These are phyloP conservation scores for Drosophila nebulosa DNA, from an alignment of 1,140 invertebrate genomes.

Conservation along the genomic window DNA sequence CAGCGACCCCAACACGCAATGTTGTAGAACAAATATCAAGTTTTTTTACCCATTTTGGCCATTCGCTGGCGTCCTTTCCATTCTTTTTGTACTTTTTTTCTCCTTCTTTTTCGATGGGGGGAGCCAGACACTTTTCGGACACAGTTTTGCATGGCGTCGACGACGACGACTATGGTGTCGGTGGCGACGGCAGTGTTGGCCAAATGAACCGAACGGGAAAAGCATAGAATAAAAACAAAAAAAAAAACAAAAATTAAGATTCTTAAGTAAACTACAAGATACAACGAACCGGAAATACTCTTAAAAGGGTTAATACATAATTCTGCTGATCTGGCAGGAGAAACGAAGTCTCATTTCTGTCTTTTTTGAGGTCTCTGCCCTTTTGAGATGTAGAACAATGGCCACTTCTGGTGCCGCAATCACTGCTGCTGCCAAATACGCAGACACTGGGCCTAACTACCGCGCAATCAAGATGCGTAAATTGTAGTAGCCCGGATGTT, in stretches of 20 bases:
- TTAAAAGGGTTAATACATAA: constrained; percentile 18
- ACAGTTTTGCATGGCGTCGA: constrained; percentile 65
- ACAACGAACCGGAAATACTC: constrained; percentile 1
- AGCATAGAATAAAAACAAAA: constrained; percentile 49
- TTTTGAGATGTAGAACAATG: too few species aligned
- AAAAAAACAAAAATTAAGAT: constrained; percentile 22
- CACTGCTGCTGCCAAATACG: too few species aligned
- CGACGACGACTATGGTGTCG: constrained; percentile 14
- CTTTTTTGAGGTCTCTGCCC: too few species aligned
- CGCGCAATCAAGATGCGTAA: too few species aligned
- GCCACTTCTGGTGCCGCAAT: too few species aligned
- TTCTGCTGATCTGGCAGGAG: neutral
- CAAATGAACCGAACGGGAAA: constrained; percentile 65
- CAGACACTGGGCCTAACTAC: too few species aligned
- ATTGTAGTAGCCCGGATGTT: too few species aligned
- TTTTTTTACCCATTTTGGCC: constrained; percentile 30
- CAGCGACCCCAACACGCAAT: constrained; percentile 52
- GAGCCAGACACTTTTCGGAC: constrained; percentile 39
- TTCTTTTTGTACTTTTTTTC: constrained; percentile 47
- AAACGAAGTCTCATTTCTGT: too few species aligned
- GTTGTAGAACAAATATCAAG: constrained; percentile 63
- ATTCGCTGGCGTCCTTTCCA: constrained; percentile 34
- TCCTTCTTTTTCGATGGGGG: neutral
- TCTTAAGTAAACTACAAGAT: neutral
- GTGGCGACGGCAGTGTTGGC: constrained; percentile 30